phyloP scores from a whole-genome alignment of 2,113 vertebrate species.

The Peromyscus polionotus region DNA sequence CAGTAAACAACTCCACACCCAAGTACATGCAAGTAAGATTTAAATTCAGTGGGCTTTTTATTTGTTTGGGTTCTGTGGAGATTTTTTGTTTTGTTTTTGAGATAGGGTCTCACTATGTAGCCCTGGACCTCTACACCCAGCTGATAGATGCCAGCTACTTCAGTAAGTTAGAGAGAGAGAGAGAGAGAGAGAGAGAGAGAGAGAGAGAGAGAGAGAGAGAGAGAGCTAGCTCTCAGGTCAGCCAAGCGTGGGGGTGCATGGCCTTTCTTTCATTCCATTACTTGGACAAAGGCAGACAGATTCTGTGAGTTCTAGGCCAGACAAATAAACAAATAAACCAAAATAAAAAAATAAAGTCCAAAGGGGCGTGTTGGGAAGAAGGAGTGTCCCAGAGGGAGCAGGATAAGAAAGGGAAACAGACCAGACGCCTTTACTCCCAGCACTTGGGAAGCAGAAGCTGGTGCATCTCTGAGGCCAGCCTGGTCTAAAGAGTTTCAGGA shows the following conservation, averaged over 20 bases:
- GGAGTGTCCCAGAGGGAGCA: neutral
- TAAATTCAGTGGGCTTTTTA: neutral
- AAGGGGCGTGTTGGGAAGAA: neutral
- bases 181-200: no score
- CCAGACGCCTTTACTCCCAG: neutral
- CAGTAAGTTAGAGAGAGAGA: neutral
- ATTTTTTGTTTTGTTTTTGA: neutral
- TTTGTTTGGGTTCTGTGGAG: neutral
- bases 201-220: neutral
- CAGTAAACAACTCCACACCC: neutral
- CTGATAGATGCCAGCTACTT: neutral
- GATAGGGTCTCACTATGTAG: neutral
- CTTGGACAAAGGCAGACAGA: neutral
- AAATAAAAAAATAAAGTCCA: neutral
- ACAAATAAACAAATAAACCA: neutral
- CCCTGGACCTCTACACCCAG: neutral
- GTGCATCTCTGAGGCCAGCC: neutral
- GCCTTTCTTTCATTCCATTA: neutral
- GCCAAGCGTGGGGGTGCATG: neutral
- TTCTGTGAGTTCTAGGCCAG: neutral
- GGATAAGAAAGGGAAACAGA: neutral
- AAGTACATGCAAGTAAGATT: neutral
- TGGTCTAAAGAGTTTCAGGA: neutral
- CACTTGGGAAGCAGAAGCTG: neutral
- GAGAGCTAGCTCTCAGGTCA: neutral